Conservation (phyloP, 2,888 invertebrate genomes). For the Agapostemon virescens region DNA sequence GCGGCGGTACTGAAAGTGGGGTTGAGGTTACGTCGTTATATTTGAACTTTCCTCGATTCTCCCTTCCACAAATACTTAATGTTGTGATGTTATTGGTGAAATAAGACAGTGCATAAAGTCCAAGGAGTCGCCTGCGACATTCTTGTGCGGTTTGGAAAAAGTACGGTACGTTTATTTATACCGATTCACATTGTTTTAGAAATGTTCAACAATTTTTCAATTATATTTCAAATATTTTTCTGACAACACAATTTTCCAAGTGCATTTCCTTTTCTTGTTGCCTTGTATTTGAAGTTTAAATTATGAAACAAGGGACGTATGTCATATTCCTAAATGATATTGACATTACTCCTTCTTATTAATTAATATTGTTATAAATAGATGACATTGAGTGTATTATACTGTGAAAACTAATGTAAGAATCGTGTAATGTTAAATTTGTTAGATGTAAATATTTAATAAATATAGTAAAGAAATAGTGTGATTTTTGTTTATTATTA, state of each 20-base stretch:
- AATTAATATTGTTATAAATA: neutral
- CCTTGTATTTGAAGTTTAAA: neutral
- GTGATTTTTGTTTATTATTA: neutral
- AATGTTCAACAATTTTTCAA: neutral
- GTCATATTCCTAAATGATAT: neutral
- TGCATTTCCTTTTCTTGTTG: neutral
- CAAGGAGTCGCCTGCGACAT: constrained; percentile 44
- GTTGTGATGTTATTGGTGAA: constrained; percentile 52
- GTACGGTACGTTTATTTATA: constrained; percentile 20
- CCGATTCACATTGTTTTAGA: neutral
- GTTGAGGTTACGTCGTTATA: constrained; percentile 41
- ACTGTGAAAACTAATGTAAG: neutral
- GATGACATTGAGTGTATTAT: neutral
- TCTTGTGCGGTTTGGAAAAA: constrained; percentile 31
- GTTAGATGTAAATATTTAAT: neutral
- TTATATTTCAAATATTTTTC: neutral
- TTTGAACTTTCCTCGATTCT: constrained; percentile 56
- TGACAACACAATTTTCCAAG: neutral
- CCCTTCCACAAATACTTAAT: constrained; percentile 51
- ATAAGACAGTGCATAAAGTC: constrained; percentile 56
- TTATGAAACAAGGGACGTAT: neutral
- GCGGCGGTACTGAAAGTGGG: constrained; percentile 34
- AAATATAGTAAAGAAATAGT: neutral
- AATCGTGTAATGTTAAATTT: neutral
- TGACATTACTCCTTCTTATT: neutral